phyloP scores from a whole-genome alignment of 1,140 invertebrate genomes.

The Melanaphis sacchari region DNA sequence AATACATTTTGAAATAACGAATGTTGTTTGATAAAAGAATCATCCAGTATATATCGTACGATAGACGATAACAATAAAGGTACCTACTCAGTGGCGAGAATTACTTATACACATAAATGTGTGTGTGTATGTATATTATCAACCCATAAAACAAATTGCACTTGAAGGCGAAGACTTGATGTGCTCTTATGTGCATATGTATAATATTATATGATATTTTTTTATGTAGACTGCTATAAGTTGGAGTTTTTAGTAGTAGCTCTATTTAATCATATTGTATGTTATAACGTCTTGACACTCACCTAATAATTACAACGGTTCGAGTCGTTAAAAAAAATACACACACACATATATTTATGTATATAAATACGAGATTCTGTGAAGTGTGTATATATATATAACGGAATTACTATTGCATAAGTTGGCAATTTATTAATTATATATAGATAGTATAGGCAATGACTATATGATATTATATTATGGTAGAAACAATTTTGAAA shows the following conservation, averaged over 20 bases:
- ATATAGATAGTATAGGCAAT: not conserved
- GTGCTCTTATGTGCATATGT: not conserved
- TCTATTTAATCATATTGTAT: not conserved
- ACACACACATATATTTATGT: no score
- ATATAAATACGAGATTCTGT: no score
- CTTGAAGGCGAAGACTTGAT: not conserved
- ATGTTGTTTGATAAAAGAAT: no score
- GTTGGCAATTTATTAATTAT: not conserved
- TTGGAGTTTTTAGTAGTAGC: not conserved
- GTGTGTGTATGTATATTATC: not conserved
- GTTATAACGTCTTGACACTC: rapidly evolving
- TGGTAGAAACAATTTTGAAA: not conserved
- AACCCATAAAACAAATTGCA: not conserved
- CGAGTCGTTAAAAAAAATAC: not conserved
- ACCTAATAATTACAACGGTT: not conserved
- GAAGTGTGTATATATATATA: no score
- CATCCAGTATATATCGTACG: not conserved
- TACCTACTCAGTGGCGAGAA: no score
- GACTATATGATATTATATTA: not conserved
- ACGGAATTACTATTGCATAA: not conserved
- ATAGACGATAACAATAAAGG: not conserved
- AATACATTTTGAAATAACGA: no score
- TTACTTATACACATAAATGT: not conserved
- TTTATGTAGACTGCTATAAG: not conserved
- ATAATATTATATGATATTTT: not conserved